Evolutionary conservation across 2,888 invertebrate genomes (phyloP), one percentile per base, ranked within the genome.

Genomic region (Timema podura): DNA sequence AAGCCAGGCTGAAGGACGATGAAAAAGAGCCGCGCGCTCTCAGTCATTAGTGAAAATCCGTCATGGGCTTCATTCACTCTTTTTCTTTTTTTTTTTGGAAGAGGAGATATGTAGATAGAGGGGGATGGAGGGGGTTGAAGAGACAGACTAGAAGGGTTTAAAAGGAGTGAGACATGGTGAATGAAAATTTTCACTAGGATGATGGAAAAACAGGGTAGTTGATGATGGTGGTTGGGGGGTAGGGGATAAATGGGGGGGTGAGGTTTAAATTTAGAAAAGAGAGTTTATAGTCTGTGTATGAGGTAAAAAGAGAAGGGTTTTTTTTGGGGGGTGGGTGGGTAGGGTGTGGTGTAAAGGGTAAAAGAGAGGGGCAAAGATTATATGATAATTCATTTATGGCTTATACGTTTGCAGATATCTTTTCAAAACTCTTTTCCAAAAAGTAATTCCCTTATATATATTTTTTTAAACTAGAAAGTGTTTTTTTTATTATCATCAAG

Each of bases 11-110:
- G 65, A 30, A 15, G 16, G 15, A 30, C 8, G 57, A 30, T 57
- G 30, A 57, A 13, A 57, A 30, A 61, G 61, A 61, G 61, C 7
- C 61, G 61, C 30, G 30, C 30, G 30, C 69, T 65, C 69, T 66
- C 66, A 48, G 57, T 69, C 69, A 69, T 69, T 69, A 69, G 69
- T 66, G 69, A 69, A 69, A 69, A 69, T 69, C 69, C 69, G 61
- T 61, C 61, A 61, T 61, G 61, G 61, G 45, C 61, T 69, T 69
- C 69, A 69, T 65, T 69, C 30, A 30, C 30, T 30, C 30, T 30
- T 30, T 30, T 30, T 30, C 30, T 30, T 30, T 69, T 65, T 64
- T 54, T 65, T 65, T 64, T 69, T 65, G 46, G 64, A 54, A 64
- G 51, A 54, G 64, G 47, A 45, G 48, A 47, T 46, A 47, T 49